Evolutionary conservation across 2,888 invertebrate species (phyloP).

Genomic region (Sminthurides aquaticus): DNA sequence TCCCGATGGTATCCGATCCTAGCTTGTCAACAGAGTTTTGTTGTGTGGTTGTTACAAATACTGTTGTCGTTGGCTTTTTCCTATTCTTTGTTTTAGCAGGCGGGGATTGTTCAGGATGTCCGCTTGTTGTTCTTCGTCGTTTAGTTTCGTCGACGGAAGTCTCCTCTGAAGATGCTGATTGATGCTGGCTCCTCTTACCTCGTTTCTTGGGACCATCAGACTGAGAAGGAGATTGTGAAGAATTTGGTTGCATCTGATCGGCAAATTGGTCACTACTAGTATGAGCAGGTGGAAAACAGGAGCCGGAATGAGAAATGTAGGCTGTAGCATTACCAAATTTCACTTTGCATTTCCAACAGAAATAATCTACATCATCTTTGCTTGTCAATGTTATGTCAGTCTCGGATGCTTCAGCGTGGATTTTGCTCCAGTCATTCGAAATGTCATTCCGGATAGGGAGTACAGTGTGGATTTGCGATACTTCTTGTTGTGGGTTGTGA

Average conservation of each 20-base stretch:
- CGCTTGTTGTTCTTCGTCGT: neutral
- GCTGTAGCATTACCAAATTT: constrained; percentile 20
- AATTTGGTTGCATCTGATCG: too few relatives aligned
- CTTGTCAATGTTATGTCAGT: neutral
- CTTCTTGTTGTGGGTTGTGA: neutral
- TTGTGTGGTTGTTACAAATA: neutral
- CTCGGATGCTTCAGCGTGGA: neutral
- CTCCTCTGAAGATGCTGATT: neutral
- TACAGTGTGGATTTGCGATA: neutral
- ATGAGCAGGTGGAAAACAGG: constrained; percentile 2
- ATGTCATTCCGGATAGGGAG: constrained; percentile 10
- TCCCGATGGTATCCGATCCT: neutral
- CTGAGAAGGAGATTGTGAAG: neutral
- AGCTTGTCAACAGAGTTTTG: neutral
- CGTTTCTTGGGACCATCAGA: neutral
- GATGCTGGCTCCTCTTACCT: neutral
- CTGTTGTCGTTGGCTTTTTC: neutral
- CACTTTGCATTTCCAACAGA: constrained; percentile 21
- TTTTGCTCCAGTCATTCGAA: constrained; percentile 14
- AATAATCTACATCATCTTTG: constrained; percentile 18
- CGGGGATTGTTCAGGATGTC: neutral
- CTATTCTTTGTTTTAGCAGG: neutral
- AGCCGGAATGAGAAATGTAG: constrained; percentile 17
- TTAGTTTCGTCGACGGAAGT: neutral
- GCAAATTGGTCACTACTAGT: neutral